Conservation (phyloP, 2,888 invertebrate species). For the Cabera pusaria region DNA sequence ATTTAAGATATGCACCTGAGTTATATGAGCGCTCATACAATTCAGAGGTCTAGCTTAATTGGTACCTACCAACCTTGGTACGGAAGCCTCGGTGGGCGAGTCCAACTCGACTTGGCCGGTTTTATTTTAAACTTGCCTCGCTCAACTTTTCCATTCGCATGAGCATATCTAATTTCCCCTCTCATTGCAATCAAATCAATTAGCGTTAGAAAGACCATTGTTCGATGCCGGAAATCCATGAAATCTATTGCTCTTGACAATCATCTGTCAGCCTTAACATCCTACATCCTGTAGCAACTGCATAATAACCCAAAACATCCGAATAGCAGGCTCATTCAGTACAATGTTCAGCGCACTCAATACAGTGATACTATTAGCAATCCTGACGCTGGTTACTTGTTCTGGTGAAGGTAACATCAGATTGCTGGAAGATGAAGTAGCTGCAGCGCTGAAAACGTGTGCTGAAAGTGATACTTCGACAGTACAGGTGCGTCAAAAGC, state of each 20-base stretch:
- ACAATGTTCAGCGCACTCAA: slow-evolving; percentile 46
- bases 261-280: slow-evolving; percentile 54
- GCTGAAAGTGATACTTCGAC: slow-evolving; percentile 25
- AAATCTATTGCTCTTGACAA: slow-evolving; percentile 37
- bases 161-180: too few relatives aligned
- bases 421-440: slow-evolving; percentile 68
- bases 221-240: slow-evolving; percentile 21
- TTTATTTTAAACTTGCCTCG: too few relatives aligned
- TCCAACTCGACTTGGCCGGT: too few relatives aligned
- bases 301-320: slow-evolving; percentile 27
- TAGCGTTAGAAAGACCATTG: slow-evolving; percentile 19
- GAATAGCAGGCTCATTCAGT: slow-evolving; percentile 23
- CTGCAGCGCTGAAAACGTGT: slow-evolving; percentile 60
- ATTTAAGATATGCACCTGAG: too few relatives aligned
- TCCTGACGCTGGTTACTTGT: slow-evolving; percentile 51
- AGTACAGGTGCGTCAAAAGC: slow-evolving; percentile 25
- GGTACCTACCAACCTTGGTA: too few relatives aligned
- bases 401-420: slow-evolving; percentile 69
- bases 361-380: slow-evolving; percentile 38
- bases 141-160: too few relatives aligned
- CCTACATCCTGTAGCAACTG: slow-evolving; percentile 49
- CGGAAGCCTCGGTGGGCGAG: too few relatives aligned
- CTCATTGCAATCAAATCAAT: slow-evolving; percentile 5
- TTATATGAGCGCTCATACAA: too few relatives aligned
- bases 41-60: too few relatives aligned